Conservation (phyloP, 2,797 vertebrate genomes). For the Apogon talboti region DNA sequence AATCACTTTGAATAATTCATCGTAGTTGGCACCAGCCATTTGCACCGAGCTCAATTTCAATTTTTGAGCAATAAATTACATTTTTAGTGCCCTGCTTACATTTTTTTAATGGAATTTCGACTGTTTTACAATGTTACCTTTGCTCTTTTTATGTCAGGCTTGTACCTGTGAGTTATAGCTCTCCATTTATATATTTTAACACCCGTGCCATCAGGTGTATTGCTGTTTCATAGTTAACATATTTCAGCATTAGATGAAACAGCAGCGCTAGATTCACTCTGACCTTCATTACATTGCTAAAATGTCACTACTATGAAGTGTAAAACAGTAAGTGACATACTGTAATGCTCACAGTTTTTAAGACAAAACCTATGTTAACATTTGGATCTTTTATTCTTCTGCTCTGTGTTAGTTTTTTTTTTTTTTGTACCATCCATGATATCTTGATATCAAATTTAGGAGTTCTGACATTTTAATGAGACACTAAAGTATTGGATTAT, state of each 20-base stretch:
- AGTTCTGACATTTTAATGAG: too few relatives aligned
- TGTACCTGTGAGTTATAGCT: conserved; percentile 22
- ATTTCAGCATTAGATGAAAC: conserved; percentile 27
- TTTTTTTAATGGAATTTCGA: conserved; percentile 50
- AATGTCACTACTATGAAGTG: conserved; percentile 15
- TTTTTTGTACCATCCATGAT: not conserved
- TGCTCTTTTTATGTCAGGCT: conserved; percentile 25
- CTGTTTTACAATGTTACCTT: conserved; percentile 52
- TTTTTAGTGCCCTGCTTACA: conserved; percentile 33
- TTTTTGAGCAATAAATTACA: conserved; percentile 46
- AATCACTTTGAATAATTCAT: conserved; percentile 56
- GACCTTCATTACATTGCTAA: conserved; percentile 30
- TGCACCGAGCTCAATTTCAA: conserved; percentile 53
- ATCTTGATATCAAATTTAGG: not conserved
- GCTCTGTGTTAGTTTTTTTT: too few relatives aligned
- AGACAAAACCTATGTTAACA: conserved; percentile 11
- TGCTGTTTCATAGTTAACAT: conserved; percentile 30
- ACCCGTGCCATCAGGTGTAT: conserved; percentile 19
- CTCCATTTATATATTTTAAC: conserved; percentile 24
- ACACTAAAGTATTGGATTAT: too few relatives aligned
- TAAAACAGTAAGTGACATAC: conserved; percentile 4
- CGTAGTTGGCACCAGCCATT: conserved; percentile 39
- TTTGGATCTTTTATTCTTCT: not conserved
- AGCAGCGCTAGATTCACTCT: conserved; percentile 24
- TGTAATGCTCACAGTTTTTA: conserved; percentile 2